phyloP scores from a whole-genome alignment of 1,140 invertebrate species.

The Aricia agestis region DNA sequence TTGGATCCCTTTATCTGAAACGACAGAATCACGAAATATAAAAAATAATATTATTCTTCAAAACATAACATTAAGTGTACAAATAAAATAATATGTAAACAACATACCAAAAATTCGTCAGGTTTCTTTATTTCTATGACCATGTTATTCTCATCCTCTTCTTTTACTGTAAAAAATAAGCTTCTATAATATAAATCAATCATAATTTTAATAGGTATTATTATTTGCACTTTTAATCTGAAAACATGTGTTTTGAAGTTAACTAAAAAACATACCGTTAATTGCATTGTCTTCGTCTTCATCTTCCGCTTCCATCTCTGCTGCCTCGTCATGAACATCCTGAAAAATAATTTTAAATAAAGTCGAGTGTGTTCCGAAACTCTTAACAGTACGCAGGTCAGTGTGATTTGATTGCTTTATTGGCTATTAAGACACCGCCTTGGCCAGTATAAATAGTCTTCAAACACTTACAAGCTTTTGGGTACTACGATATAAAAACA shows the following conservation, averaged over 20 bases:
- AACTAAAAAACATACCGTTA: background rate
- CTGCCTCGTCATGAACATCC: background rate
- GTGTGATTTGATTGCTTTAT: no score
- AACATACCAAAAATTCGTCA: conserved; percentile 52
- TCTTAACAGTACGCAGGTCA: no score
- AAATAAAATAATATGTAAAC: conserved; percentile 14
- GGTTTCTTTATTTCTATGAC: conserved; percentile 66
- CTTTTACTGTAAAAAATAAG: conserved; percentile 50
- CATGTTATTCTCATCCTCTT: conserved; percentile 61
- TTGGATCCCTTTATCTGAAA: conserved; percentile 21
- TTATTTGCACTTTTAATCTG: background rate
- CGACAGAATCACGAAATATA: background rate
- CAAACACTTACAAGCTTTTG: no score
- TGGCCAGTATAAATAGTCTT: no score
- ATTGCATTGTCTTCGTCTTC: background rate
- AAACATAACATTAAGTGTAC: conserved; percentile 13
- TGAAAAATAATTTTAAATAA: background rate
- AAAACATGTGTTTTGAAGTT: no score
- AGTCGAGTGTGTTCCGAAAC: no score
- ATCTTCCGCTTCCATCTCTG: background rate
- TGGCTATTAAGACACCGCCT: no score
- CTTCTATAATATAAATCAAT: no score
- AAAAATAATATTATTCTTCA: background rate
- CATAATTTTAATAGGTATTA: conserved; percentile 11
- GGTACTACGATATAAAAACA: no score